phyloP scores from a whole-genome alignment of 2,113 vertebrate genomes.

The Eurypyga helias region DNA sequence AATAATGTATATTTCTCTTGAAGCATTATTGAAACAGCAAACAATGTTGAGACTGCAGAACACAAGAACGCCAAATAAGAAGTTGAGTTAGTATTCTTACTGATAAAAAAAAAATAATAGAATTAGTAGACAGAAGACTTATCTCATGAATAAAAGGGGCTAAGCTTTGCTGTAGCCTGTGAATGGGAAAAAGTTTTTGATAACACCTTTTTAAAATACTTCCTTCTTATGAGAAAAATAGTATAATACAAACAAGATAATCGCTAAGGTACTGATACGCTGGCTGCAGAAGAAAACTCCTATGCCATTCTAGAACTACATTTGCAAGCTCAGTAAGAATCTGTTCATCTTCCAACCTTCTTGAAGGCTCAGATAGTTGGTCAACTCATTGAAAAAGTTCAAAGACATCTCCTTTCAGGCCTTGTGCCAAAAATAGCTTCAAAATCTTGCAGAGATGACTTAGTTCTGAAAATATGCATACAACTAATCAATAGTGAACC shows the following conservation, averaged over 20 bases:
- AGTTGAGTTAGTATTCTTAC: not conserved
- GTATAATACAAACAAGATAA: not conserved
- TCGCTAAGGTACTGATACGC: not conserved
- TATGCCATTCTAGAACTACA: not conserved
- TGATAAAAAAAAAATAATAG: not conserved
- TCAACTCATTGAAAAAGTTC: not conserved
- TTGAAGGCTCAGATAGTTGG: not conserved
- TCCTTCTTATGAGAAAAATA: not conserved
- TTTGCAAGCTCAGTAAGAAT: not conserved
- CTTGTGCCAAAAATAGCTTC: not conserved
- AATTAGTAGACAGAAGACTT: not conserved
- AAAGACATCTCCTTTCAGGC: not conserved
- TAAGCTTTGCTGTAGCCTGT: not conserved
- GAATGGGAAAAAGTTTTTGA: not conserved
- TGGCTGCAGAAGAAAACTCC: not conserved
- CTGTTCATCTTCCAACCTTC: not conserved
- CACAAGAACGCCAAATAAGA: not conserved
- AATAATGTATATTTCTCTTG: not conserved
- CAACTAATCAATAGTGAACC: not conserved
- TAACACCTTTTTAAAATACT: not conserved
- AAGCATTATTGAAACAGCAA: not conserved
- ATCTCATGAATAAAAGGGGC: not conserved
- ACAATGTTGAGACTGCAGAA: not conserved
- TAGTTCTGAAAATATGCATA: not conserved
- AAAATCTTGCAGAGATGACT: not conserved